phyloP scores from a whole-genome alignment of 2,113 vertebrate species.

The Procapra przewalskii region DNA sequence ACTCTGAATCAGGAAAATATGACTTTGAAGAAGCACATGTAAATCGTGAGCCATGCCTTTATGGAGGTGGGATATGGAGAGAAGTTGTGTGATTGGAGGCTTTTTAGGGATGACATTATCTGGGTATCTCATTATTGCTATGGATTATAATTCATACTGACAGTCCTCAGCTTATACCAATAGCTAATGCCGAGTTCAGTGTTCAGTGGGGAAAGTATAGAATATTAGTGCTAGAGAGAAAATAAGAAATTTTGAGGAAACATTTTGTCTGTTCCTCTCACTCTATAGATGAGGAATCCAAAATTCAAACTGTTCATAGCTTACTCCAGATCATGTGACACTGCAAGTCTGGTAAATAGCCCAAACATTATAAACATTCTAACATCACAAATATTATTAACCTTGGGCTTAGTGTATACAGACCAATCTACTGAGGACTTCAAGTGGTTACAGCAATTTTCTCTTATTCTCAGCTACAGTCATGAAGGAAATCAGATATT shows the following conservation, averaged over 20 bases:
- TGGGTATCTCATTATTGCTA: background rate
- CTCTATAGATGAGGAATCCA: background rate
- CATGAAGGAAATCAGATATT: background rate
- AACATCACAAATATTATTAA: slow-evolving; percentile 7
- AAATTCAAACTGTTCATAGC: background rate
- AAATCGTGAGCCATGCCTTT: background rate
- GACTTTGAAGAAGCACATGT: background rate
- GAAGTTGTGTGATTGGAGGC: background rate
- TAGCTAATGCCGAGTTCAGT: background rate
- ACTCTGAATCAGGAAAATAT: background rate
- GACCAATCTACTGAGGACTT: background rate
- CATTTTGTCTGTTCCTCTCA: background rate
- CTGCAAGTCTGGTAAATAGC: background rate
- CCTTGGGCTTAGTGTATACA: background rate
- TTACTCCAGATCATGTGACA: background rate
- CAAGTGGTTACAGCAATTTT: background rate
- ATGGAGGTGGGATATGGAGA: background rate
- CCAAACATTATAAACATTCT: background rate
- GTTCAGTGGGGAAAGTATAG: background rate
- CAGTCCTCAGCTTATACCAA: background rate
- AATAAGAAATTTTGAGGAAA: background rate
- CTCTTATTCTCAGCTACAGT: background rate
- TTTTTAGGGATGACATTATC: background rate
- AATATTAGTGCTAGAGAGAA: background rate
- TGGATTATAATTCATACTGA: background rate